Conservation (phyloP, 53 echinoderm and acorn worm genomes). For the Echinometra lucunter region DNA sequence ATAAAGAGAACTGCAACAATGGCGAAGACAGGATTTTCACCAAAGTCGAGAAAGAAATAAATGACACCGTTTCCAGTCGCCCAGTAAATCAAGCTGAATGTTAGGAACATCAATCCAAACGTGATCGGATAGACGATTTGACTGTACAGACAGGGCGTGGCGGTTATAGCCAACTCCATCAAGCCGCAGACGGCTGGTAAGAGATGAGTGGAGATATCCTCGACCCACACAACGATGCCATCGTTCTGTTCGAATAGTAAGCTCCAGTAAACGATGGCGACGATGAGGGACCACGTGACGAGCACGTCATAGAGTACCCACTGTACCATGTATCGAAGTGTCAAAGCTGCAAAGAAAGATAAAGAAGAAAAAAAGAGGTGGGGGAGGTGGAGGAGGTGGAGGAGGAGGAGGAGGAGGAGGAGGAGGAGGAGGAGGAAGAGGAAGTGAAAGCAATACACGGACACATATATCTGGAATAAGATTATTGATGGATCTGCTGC, state of each 20-base stretch:
- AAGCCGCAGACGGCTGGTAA: neutral
- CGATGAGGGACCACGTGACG: slow-evolving; percentile 8
- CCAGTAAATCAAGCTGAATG: neutral
- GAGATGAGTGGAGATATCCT: neutral
- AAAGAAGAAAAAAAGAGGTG: too few species aligned
- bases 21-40: neutral
- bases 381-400: neutral
- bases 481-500: too few species aligned
- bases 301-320: neutral
- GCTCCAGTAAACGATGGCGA: slow-evolving; percentile 12
- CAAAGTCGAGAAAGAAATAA: neutral
- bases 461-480: too few species aligned
- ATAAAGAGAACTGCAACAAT: neutral
- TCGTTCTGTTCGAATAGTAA: neutral
- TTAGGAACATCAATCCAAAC: neutral
- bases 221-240: neutral
- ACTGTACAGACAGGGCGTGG: neutral
- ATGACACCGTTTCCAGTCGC: neutral
- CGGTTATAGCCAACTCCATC: neutral
- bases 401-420: neutral
- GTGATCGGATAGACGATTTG: neutral
- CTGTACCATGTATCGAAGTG: neutral
- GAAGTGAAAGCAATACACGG: too few species aligned
- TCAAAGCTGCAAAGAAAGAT: neutral
- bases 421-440: neutral